Evolutionary conservation across 1,140 invertebrate species (phyloP).

Genomic region (Drosophila nigromelanica): DNA sequence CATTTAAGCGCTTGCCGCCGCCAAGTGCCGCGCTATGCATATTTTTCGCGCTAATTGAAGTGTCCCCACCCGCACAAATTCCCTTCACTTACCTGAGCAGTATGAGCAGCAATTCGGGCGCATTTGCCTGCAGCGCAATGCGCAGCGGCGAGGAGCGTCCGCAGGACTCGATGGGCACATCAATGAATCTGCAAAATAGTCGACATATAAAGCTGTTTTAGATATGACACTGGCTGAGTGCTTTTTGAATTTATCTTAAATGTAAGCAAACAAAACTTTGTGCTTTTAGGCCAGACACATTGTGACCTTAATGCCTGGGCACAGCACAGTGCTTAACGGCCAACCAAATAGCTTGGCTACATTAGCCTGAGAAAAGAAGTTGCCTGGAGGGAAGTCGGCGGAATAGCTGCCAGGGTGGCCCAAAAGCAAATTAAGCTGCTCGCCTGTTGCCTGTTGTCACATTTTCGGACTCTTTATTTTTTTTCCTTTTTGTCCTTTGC

Average conservation of each 20-base stretch:
- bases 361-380: slow-evolving; percentile 40
- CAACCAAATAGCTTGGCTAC: slow-evolving; percentile 46
- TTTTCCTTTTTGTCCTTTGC: slow-evolving; percentile 5
- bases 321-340: slow-evolving; percentile 30
- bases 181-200: slow-evolving; percentile 87
- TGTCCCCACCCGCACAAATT: slow-evolving; percentile 1
- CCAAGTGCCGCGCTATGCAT: slow-evolving; percentile 71
- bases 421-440: slow-evolving; percentile 60
- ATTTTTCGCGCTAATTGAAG: slow-evolving; percentile 77
- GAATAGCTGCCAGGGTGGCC: slow-evolving; percentile 7
- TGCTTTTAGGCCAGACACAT: slow-evolving; percentile 47
- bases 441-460: slow-evolving; percentile 42
- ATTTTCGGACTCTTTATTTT: slow-evolving; percentile 2
- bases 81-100: slow-evolving; percentile 85
- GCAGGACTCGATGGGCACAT: slow-evolving; percentile 91
- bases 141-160: slow-evolving; percentile 88
- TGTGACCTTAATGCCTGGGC: slow-evolving; percentile 51
- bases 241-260: slow-evolving; percentile 21
- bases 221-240: slow-evolving; percentile 18
- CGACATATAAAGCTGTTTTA: slow-evolving; percentile 24
- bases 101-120: slow-evolving; percentile 89
- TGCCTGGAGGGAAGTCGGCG: background rate
- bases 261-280: slow-evolving; percentile 20
- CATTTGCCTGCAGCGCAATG: slow-evolving; percentile 88
- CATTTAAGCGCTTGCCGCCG: slow-evolving; percentile 42